Evolutionary conservation across 1,140 invertebrate genomes (phyloP).

Genomic region (Caenorhabditis brenneri): DNA sequence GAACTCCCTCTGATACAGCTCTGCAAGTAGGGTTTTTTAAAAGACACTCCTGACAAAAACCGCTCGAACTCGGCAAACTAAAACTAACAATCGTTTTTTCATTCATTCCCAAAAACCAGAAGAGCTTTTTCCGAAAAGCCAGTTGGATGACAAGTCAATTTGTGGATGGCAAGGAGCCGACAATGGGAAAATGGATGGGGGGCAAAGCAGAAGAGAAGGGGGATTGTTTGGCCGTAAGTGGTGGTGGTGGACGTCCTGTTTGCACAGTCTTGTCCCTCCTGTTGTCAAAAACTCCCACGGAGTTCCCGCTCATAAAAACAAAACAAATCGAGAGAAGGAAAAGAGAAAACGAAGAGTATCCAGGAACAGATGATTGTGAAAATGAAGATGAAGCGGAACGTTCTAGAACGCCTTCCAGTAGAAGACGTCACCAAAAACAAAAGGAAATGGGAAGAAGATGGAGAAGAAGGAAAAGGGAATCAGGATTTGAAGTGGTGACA

Average conservation of each 20-base stretch:
- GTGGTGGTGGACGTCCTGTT: conserved; percentile 24
- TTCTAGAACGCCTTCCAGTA: conserved; percentile 12
- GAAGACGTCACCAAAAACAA: background rate
- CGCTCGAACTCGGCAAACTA: background rate
- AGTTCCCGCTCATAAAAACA: conserved; percentile 18
- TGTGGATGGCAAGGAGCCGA: conserved; percentile 37
- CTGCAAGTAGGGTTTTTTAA: too few relatives aligned
- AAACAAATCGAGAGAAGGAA: conserved; percentile 6
- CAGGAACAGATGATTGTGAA: background rate
- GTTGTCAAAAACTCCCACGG: conserved; percentile 11
- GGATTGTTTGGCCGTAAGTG: conserved; percentile 39
- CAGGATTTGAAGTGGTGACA: conserved; percentile 35
- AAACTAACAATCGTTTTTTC: background rate
- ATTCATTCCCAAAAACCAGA: background rate
- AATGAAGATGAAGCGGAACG: background rate
- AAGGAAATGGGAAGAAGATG: background rate
- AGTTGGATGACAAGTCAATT: conserved; percentile 26
- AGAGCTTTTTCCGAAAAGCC: background rate
- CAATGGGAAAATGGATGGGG: conserved; percentile 11
- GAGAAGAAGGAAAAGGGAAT: background rate
- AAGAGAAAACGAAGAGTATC: too few relatives aligned
- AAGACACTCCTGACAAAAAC: too few relatives aligned
- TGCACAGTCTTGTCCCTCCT: conserved; percentile 25
- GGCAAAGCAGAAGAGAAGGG: background rate
- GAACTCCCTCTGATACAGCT: too few relatives aligned